phyloP scores from a whole-genome alignment of 2,113 vertebrate genomes.

The Terrapene triunguis region DNA sequence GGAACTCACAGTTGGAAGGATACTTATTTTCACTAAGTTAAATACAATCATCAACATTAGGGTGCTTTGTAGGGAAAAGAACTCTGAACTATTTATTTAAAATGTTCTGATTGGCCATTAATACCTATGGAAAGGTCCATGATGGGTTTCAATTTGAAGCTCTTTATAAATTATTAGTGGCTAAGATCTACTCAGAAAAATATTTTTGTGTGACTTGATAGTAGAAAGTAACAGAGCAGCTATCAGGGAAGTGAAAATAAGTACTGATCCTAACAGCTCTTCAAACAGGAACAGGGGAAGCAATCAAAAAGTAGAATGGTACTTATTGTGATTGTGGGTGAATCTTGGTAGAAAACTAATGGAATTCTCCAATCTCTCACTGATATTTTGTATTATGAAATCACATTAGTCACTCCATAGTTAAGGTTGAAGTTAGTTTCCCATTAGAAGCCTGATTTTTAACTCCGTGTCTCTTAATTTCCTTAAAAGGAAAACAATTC shows the following conservation, averaged over 20 bases:
- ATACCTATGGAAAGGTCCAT: slow-evolving; percentile 52
- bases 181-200: slow-evolving; percentile 34
- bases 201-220: not conserved
- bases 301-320: not conserved
- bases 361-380: not conserved
- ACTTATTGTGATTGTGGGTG: not conserved
- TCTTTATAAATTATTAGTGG: slow-evolving; percentile 32
- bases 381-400: not conserved
- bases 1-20: not conserved
- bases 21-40: not conserved
- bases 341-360: not conserved
- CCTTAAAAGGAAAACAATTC: not conserved
- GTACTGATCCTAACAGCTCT: not conserved
- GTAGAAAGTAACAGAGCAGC: not conserved
- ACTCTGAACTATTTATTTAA: slow-evolving; percentile 39
- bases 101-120: slow-evolving; percentile 45
- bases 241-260: not conserved
- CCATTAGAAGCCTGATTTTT: not conserved
- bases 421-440: not conserved
- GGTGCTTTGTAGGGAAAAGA: slow-evolving; percentile 12
- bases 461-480: not conserved
- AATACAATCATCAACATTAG: not conserved
- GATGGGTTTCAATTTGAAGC: slow-evolving; percentile 33
- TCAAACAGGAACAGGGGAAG: slow-evolving; percentile 12
- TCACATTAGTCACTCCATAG: not conserved